Percentiles rank a stretch among this genome's conserved stretches.
These are phyloP conservation scores for Ecliptopera silaceata DNA, from an alignment of 2,888 invertebrate genomes.

Conservation along the genomic window DNA sequence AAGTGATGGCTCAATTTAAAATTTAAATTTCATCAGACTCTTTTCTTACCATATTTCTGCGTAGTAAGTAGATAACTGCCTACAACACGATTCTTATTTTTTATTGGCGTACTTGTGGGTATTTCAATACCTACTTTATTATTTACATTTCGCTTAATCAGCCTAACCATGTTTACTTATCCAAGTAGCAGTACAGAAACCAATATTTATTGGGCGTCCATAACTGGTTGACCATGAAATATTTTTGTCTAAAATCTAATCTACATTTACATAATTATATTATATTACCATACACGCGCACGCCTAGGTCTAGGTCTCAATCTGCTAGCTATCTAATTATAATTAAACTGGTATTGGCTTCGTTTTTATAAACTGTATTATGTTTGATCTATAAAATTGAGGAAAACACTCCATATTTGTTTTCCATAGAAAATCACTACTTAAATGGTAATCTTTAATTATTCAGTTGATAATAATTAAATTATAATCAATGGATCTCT, in stretches of 20 bases:
- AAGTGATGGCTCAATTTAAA: constrained; percentile 38
- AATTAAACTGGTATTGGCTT: too few species aligned
- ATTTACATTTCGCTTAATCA: too few species aligned
- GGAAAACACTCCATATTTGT: too few species aligned
- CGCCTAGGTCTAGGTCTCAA: background rate
- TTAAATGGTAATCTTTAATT: too few species aligned
- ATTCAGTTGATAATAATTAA: too few species aligned
- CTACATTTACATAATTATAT: constrained; percentile 20
- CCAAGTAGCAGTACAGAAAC: background rate
- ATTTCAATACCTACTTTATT: background rate
- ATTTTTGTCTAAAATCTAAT: constrained; percentile 6
- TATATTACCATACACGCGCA: background rate
- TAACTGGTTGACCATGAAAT: constrained; percentile 28
- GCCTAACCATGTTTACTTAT: too few species aligned
- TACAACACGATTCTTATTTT: constrained; percentile 26
- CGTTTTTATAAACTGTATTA: too few species aligned
- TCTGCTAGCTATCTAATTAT: background rate
- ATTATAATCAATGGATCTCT: too few species aligned
- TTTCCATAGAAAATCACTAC: too few species aligned
- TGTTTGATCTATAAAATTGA: too few species aligned
- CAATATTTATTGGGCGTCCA: background rate
- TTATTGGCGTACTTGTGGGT: constrained; percentile 10
- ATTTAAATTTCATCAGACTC: constrained; percentile 21
- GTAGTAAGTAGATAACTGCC: constrained; percentile 47
- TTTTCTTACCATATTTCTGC: constrained; percentile 52